Evolutionary conservation across 37 sponge, comb jelly and placozoan genomes (phyloP), one percentile per base, ranked within the genome.

Genomic region (Crambe crambe): DNA sequence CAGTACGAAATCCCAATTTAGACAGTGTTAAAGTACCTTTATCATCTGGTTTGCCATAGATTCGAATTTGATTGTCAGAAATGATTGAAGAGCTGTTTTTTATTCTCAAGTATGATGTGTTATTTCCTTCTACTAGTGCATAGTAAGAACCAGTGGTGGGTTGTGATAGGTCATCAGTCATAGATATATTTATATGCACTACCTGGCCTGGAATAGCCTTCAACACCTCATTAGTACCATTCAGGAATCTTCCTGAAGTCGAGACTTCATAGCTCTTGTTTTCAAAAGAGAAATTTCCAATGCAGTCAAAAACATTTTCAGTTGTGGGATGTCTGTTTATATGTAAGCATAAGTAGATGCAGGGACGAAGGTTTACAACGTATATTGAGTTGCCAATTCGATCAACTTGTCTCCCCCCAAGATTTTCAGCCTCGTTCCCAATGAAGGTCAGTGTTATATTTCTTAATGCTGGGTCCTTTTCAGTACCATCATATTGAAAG

Each of bases 41-140:
- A 44, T 72, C 73, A 26, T 26, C 39, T 17, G 18, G 5, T 22
- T 42, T 42, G 10, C 73, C 73, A 72, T 72, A 42, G 23, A 72
- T 9, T 44, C 3, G 51, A 9, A 72, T n/a, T 8, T 8, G 8
- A 38, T 72, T 43, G 32, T 43, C 43, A 4, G 54, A 72, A 26
- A 72, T 72, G 18, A 43, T 3, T 9, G 54, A 15, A 43, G 41
- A 41, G 43, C 4, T n/a, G 4, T 42, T 3, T n/a, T 27, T 43
- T 3, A n/a, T 26, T 29, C 38, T 27, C 3, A 72, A n/a, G 32
- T n/a, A n/a, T n/a, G n/a, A n/a, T n/a, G n/a, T n/a, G n/a, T n/a
- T n/a, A n/a, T n/a, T n/a, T n/a, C n/a, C n/a, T n/a, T n/a, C n/a
- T n/a, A n/a, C n/a, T n/a, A n/a, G n/a, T n/a, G n/a, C n/a, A n/a